Evolutionary conservation across 2,797 vertebrate species (phyloP).

Genomic region (Natrix natrix): DNA sequence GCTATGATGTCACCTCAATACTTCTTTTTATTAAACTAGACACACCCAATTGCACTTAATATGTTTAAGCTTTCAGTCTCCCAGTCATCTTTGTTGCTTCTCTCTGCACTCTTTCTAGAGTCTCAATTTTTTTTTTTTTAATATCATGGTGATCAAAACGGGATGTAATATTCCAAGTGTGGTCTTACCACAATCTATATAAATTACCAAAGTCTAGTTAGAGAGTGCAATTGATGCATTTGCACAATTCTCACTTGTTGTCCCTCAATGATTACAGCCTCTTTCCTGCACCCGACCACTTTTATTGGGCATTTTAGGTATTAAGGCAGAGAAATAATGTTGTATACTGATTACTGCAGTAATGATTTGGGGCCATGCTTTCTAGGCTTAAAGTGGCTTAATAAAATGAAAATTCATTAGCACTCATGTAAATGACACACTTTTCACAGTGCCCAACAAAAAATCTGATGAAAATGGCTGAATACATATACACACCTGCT

Average conservation of each 20-base stretch:
- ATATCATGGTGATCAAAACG: too few relatives aligned
- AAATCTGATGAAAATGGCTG: background rate
- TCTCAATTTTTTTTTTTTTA: too few relatives aligned
- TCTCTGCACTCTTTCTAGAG: too few relatives aligned
- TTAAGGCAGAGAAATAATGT: conserved; percentile 37
- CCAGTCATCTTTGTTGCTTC: background rate
- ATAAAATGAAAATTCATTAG: conserved; percentile 52
- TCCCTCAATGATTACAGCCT: background rate
- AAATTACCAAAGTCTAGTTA: background rate
- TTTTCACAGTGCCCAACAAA: conserved; percentile 17
- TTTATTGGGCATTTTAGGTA: conserved; percentile 30
- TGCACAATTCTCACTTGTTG: background rate
- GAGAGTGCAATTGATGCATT: conserved; percentile 9
- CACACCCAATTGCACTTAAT: too few relatives aligned
- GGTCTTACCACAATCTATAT: background rate
- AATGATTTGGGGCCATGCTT: conserved; percentile 45
- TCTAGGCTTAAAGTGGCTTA: conserved; percentile 50
- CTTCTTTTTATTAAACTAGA: too few relatives aligned
- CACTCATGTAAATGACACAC: conserved; percentile 12
- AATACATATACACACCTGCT: background rate
- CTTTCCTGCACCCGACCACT: conserved; percentile 22
- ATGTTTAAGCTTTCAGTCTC: background rate
- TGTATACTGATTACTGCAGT: conserved; percentile 39
- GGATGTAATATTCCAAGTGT: background rate
- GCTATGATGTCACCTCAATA: too few relatives aligned